Conservation (phyloP, 2,797 vertebrate genomes). For the Microctenopoma stevenorrisi region DNA sequence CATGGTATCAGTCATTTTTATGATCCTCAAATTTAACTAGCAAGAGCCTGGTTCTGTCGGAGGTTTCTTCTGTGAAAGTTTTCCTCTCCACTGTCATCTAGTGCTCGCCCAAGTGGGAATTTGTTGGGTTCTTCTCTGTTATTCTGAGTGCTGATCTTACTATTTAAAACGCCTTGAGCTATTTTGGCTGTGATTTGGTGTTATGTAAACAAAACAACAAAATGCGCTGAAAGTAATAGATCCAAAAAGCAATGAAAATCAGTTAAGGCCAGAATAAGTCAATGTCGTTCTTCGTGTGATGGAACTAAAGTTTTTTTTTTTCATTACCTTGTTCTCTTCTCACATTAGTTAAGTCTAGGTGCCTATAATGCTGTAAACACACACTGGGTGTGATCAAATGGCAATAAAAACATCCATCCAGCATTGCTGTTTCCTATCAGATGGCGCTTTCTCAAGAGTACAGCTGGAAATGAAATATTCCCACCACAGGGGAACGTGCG, state of each 20-base stretch:
- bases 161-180: no score
- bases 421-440: constrained; percentile 3
- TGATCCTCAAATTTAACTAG: no score
- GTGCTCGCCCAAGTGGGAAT: no score
- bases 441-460: not conserved
- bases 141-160: no score
- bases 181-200: no score
- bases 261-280: no score
- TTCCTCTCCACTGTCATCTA: no score
- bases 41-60: no score
- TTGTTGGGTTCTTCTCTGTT: no score
- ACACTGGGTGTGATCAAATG: constrained; percentile 10
- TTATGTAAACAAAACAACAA: no score
- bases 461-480: constrained; percentile 20
- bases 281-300: not conserved
- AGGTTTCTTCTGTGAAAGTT: no score
- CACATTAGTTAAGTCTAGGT: not conserved
- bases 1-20: no score
- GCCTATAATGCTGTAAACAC: not conserved
- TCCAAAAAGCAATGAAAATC: not conserved
- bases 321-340: not conserved
- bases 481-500: not conserved
- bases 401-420: constrained; percentile 4
- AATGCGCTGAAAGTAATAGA: not conserved
- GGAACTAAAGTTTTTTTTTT: not conserved